A percentile compares a stretch with the other conserved stretches of the same genome.
phyloP scores from a whole-genome alignment of 1,140 invertebrate genomes.

The Ceratitis capitata region DNA sequence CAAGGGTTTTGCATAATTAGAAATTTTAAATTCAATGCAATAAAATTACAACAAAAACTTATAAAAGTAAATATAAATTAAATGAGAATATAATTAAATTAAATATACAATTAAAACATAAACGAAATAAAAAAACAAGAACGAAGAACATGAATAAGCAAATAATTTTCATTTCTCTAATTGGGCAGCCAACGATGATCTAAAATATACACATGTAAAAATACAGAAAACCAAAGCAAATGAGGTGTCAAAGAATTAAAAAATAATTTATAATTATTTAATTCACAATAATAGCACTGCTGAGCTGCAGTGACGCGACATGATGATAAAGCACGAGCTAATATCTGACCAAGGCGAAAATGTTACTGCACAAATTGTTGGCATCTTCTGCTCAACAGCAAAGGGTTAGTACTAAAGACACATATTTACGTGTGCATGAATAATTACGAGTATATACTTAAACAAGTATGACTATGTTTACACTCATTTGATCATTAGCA shows the following conservation, averaged over 20 bases:
- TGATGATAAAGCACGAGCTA: not conserved
- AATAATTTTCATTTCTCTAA: not conserved
- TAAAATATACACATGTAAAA: not conserved
- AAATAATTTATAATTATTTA: not conserved
- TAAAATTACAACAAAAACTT: no score
- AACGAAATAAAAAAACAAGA: not conserved
- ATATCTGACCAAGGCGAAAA: not conserved
- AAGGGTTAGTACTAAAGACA: not conserved
- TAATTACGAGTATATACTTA: not conserved
- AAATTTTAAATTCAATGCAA: no score
- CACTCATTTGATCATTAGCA: not conserved
- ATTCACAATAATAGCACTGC: not conserved
- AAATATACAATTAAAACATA: no score
- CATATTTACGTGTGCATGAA: not conserved
- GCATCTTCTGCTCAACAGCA: not conserved
- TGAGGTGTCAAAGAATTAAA: no score
- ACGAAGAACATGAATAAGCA: not conserved
- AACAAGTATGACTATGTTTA: not conserved
- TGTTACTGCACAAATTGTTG: no score
- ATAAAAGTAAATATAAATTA: no score
- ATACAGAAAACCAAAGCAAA: not conserved
- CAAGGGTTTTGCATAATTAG: no score
- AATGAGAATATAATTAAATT: no score
- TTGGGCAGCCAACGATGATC: not conserved
- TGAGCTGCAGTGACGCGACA: not conserved